A percentile compares a stretch with the other conserved stretches of the same genome.
phyloP scores from a whole-genome alignment of 2,888 invertebrate species.

The Napeogenes sylphis region DNA sequence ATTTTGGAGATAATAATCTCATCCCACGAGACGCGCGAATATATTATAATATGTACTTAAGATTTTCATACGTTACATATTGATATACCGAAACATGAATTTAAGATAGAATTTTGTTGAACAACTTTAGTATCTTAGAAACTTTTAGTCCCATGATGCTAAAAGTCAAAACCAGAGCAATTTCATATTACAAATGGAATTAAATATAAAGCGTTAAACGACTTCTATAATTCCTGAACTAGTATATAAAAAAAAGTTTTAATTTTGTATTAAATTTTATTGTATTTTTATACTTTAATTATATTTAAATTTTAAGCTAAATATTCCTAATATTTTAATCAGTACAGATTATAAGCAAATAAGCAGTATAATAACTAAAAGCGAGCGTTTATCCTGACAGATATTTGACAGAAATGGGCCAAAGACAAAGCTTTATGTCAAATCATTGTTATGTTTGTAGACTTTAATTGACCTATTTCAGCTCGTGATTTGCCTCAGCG shows the following conservation, averaged over 20 bases:
- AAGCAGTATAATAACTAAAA: neutral
- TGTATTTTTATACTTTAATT: no score
- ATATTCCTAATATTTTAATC: neutral
- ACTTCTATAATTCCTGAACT: no score
- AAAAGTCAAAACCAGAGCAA: conserved; percentile 10
- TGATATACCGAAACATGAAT: conserved; percentile 15
- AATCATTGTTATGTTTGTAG: conserved; percentile 6
- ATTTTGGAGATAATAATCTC: conserved; percentile 6
- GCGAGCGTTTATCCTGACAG: conserved; percentile 2
- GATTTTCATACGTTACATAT: conserved; percentile 6
- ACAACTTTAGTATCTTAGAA: conserved; percentile 11
- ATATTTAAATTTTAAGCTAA: neutral
- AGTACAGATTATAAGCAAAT: neutral
- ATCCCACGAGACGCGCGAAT: conserved; percentile 6
- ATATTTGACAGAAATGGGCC: conserved; percentile 8
- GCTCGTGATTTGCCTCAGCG: conserved; percentile 19
- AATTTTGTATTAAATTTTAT: no score
- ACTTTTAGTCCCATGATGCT: conserved; percentile 9
- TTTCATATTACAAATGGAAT: conserved; percentile 1
- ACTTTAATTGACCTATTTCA: conserved; percentile 17
- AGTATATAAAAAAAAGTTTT: no score
- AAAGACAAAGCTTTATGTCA: conserved; percentile 6
- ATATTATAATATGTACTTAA: conserved; percentile 8
- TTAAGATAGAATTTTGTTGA: conserved; percentile 10
- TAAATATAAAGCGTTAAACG: neutral